phyloP scores from a whole-genome alignment of 2,113 vertebrate genomes.

The Leucoraja erinaceus region DNA sequence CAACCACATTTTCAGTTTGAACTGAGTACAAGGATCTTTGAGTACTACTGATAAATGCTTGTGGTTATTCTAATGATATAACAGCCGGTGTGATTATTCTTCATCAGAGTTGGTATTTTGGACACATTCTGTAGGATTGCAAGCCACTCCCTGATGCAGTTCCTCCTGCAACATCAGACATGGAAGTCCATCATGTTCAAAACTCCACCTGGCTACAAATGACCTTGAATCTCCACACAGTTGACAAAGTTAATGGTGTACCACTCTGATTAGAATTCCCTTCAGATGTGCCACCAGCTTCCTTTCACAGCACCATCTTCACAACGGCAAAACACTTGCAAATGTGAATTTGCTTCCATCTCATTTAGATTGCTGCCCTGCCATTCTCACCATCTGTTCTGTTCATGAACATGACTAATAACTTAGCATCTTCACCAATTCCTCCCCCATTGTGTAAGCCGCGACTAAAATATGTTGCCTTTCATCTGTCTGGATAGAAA shows the following conservation, averaged over 20 bases:
- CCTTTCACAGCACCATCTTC: not conserved
- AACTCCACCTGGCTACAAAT: not conserved
- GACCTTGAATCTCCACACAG: not conserved
- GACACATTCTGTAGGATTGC: not conserved
- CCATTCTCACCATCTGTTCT: not conserved
- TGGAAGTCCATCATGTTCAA: not conserved
- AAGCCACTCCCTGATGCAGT: not conserved
- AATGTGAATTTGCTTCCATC: conserved; percentile 8
- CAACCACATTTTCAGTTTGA: not conserved
- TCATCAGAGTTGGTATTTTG: conserved; percentile 15
- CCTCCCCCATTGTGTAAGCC: not conserved
- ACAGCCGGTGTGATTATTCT: not conserved
- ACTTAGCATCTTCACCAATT: not conserved
- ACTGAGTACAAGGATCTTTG: not conserved
- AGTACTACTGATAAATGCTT: not conserved
- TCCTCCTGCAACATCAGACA: not conserved
- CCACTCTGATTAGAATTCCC: not conserved
- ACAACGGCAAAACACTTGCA: not conserved
- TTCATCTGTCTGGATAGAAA: conserved; percentile 3
- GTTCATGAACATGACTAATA: not conserved
- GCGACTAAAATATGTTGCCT: not conserved
- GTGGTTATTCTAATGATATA: conserved; percentile 20
- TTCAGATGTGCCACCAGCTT: not conserved
- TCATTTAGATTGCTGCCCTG: not conserved
- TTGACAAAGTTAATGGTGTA: not conserved